Percentiles rank a stretch among this genome's conserved stretches.
These are phyloP conservation scores for Dioctria linearis DNA, from an alignment of 2,888 invertebrate genomes.

Conservation along the genomic window DNA sequence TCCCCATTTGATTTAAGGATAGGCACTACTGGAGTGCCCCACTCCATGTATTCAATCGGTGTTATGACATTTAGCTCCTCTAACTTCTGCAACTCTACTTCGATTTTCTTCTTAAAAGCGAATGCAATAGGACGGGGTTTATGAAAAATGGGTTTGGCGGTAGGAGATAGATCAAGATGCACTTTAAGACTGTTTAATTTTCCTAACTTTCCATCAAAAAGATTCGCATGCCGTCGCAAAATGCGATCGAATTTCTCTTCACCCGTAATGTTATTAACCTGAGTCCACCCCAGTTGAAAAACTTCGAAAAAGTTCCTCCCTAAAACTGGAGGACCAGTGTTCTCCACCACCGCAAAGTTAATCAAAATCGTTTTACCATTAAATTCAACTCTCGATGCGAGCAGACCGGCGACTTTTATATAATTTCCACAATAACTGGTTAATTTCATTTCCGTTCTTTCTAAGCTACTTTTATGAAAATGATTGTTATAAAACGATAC, in stretches of 20 bases:
- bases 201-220: neutral
- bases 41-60: slow-evolving; percentile 53
- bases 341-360: neutral
- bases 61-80: slow-evolving; percentile 38
- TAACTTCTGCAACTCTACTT: slow-evolving; percentile 19
- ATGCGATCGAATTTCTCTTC: neutral
- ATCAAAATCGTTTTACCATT: no score
- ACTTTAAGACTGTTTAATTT: neutral
- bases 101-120: neutral
- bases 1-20: slow-evolving; percentile 48
- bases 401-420: neutral
- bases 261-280: neutral
- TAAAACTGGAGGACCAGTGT: neutral
- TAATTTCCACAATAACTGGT: neutral
- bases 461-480: neutral
- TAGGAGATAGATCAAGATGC: neutral
- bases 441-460: no score
- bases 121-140: neutral
- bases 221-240: neutral
- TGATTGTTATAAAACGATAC: neutral
- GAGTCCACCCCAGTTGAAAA: neutral
- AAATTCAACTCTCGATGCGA: neutral
- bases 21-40: slow-evolving; percentile 53
- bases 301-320: neutral
- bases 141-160: neutral